A percentile compares a stretch with the other conserved stretches of the same genome.
Conservation (phyloP, 2,113 vertebrate species). For the Nothocercus nigrocapillus region DNA sequence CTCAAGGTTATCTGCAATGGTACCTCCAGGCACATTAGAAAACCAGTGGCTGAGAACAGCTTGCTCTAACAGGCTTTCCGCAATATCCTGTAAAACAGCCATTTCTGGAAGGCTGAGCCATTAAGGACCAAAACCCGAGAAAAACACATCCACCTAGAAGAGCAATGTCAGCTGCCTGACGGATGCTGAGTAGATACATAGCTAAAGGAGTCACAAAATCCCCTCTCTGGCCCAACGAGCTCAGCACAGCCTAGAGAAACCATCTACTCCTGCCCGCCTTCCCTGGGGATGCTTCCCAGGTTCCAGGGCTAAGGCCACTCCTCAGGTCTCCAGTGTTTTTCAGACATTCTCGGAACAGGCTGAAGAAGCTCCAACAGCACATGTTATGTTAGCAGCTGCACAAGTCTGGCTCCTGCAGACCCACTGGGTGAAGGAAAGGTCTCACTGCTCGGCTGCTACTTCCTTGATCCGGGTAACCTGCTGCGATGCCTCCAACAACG, state of each 20-base stretch:
- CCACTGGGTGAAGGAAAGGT: background rate
- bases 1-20: slow-evolving; percentile 44
- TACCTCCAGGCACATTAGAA: slow-evolving; percentile 45
- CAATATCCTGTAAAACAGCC: background rate
- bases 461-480: no score
- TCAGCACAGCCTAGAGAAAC: background rate
- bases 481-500: background rate
- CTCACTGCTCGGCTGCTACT: background rate
- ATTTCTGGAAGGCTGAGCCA: background rate
- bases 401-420: background rate
- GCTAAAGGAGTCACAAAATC: background rate
- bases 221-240: background rate
- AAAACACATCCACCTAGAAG: background rate
- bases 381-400: background rate
- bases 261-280: background rate
- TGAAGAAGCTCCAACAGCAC: background rate
- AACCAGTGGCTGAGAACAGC: slow-evolving; percentile 13
- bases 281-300: background rate
- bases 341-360: background rate
- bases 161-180: background rate
- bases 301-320: background rate
- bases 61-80: slow-evolving; percentile 37
- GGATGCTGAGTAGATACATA: rapidly evolving
- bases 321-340: no score
- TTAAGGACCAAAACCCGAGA: background rate